Base-by-base conservation (phyloP, 2,113 vertebrate genomes). In the Sapajus apella region DNA sequence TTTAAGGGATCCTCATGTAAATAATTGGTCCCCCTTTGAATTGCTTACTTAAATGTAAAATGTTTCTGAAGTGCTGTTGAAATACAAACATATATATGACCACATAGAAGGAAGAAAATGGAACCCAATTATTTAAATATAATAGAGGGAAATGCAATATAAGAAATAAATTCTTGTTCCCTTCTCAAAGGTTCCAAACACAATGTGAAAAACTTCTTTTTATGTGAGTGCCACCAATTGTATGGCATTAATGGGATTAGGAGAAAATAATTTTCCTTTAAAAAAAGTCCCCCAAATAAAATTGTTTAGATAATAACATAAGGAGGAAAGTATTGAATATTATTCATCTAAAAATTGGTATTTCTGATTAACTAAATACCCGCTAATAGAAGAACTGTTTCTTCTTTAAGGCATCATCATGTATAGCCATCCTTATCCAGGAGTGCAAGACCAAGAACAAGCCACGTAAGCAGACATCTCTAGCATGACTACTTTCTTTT, bases 371-470 rank as follows among this genome's bases (percentile, higher is more conserved):
- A 87, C 72, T 64, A 8, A 76, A 45, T 64, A 20, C 11, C 18
- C 52, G 14, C 61, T 97, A 81, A 93, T 72, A 64, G 96, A 83
- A 95, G 93, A 77, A 61, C 94, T 96, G 64, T 98, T 95, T 98
- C 93, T 92, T 85, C 93, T 80, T 98, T 98, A 82, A 99, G 99
- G 98, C 83, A 99, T 99, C 98, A 99, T 99, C 93, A 98, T 99
- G 97, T 99, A 99, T 91, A 99, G 99, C 98, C 99, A 99, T 82
- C 99, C 99, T 9, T 99, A 99, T 81, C 99, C 99, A 64, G 99
- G 99, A 75, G 98, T 99, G 89, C 97, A 98, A 90, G 99, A 99
- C 97, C 98, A 99, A 95, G 99, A 99, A 91, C 99, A 99, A 98
- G 85, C 98, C 87, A 98, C 99, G 99, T 99, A 99, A 99, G 99